Evolutionary conservation across 2,888 invertebrate genomes (phyloP), one percentile per base, ranked within the genome.

Genomic region (Cerceris ruficornis): DNA sequence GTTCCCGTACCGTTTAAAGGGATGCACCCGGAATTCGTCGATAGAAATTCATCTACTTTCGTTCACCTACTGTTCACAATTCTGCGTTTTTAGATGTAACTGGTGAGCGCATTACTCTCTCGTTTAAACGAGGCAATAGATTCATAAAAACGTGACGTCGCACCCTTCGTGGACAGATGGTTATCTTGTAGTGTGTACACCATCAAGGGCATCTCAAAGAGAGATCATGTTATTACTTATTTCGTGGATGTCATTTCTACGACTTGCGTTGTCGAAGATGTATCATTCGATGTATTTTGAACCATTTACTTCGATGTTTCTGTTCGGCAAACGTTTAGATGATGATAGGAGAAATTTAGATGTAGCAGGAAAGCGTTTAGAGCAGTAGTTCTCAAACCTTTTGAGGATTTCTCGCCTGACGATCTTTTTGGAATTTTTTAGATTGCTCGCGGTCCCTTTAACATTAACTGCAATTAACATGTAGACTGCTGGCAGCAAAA

Each of bases 1-100:
- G 60, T 72, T 52, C 52, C 55, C 55, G 41, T 28, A 14, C 14
- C 58, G 55, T 72, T 66, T 42, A 68, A 57, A 52, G 75, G 75
- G 80, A 80, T 75, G 74, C 65, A 54, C 57, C 39, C 41, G 43
- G 50, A 65, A 69, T 73, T 17, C 41, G 55, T 43, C 14, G 17
- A 55, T 50, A 14, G n/a, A 17, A 67, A 66, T 75, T 41, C 43
- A 6, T 59, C 13, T 43, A n/a, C 17, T 59, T 46, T 58, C 5
- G 6, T 28, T 62, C 41, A 39, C 52, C 55, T 42, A 15, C 9
- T 14, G 17, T n/a, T 41, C 28, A 49, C 39, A 54, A 15, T 65
- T 61, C 9, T 6, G 6, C 28, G 1, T 13, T 13, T 43, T 46
- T 55, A 39, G 39, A 15, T 28, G 6, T 0, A 55, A 54, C 46